These are phyloP conservation scores for Panagrolaimus sp. DNA, from an alignment of 1,140 invertebrate species.

Conservation along the genomic window DNA sequence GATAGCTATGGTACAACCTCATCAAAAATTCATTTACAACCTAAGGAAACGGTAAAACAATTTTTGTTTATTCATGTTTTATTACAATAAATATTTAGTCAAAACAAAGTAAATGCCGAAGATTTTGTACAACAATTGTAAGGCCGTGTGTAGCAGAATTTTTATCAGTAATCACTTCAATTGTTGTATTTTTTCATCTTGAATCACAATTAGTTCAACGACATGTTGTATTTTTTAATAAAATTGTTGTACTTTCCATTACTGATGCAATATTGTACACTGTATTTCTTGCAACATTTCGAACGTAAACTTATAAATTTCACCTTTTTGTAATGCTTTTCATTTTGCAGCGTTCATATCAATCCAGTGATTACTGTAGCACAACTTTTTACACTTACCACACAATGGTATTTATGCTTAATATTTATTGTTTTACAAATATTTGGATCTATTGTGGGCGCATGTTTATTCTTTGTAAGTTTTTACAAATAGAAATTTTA, in stretches of 20 bases:
- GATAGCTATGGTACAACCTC: neutral
- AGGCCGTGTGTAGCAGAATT: constrained; percentile 18
- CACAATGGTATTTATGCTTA: constrained; percentile 25
- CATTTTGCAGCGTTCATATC: constrained; percentile 23
- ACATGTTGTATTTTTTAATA: constrained; percentile 16
- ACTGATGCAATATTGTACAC: constrained; percentile 17
- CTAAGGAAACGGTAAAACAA: too few relatives aligned
- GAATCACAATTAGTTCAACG: constrained; percentile 22
- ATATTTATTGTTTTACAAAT: constrained; percentile 20
- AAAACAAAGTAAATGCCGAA: constrained; percentile 18
- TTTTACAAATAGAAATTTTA: neutral
- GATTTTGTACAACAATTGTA: constrained; percentile 15
- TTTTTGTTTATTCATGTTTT: too few relatives aligned
- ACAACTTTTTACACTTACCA: constrained; percentile 26
- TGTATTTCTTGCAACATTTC: constrained; percentile 20
- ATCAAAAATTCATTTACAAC: neutral
- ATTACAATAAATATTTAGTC: neutral
- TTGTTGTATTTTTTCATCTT: constrained; percentile 23
- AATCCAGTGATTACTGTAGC: constrained; percentile 22
- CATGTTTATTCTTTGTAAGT: constrained; percentile 13
- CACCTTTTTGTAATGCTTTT: neutral
- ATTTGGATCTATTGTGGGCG: neutral
- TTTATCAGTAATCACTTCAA: neutral
- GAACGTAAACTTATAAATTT: constrained; percentile 22
- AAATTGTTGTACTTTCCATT: constrained; percentile 19